Evolutionary conservation across 1,140 invertebrate species (phyloP).

Genomic region (Lasioglossum baleicum): DNA sequence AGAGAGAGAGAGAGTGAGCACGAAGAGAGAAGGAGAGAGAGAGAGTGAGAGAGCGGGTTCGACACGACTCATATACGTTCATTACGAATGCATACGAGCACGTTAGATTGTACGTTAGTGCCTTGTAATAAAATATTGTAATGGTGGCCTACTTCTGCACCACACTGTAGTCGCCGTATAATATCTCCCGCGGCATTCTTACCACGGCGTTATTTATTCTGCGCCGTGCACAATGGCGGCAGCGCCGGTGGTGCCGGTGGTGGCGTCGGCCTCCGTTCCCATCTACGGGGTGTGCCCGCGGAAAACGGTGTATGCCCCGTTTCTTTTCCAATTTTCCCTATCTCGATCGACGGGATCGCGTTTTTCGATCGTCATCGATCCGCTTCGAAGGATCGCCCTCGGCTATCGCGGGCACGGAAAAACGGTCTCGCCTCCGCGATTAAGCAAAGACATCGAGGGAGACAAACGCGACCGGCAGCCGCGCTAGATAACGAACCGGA

Average conservation of each 20-base stretch:
- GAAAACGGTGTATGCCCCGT: background rate
- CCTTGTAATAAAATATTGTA: constrained; percentile 81
- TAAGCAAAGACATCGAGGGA: background rate
- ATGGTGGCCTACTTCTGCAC: constrained; percentile 79
- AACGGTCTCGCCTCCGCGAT: background rate
- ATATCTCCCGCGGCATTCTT: constrained; percentile 79
- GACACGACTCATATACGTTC: constrained; percentile 80
- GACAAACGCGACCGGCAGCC: background rate
- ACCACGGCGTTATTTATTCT: constrained; percentile 74
- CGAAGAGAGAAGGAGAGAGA: background rate
- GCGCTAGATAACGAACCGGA: constrained; percentile 1
- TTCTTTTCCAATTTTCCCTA: too few relatives aligned
- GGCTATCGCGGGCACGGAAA: background rate
- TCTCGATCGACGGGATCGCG: background rate
- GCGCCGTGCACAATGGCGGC: constrained; percentile 70
- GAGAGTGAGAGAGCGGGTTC: constrained; percentile 62
- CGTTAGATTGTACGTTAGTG: constrained; percentile 80
- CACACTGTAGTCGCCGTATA: constrained; percentile 70
- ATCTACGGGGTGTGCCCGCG: constrained; percentile 53
- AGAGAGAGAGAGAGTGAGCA: background rate
- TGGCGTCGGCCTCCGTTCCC: constrained; percentile 44
- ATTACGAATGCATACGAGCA: constrained; percentile 80
- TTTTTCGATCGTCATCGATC: background rate
- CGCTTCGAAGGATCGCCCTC: background rate
- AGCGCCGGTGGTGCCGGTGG: constrained; percentile 4